Base-by-base conservation (phyloP, 2,113 vertebrate genomes). In the Tauraco erythrolophus region DNA sequence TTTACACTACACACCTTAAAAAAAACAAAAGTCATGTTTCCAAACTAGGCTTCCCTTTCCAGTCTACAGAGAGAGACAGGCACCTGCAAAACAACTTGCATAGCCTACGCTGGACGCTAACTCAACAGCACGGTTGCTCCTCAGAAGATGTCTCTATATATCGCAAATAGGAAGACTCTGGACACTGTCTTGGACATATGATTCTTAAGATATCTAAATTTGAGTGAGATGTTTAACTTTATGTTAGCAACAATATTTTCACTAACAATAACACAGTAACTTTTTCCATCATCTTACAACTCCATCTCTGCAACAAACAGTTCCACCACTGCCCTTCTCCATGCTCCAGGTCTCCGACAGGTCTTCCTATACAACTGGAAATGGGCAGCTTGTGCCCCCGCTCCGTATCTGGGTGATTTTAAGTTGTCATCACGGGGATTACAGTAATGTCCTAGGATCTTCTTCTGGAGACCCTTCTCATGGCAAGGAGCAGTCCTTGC, bases 331-430 rank as follows among this genome's bases (percentile, higher is more conserved):
- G 2, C 11, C n/a, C 39, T 60, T 39, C 54, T 74, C 54, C 30
- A 23, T 0, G 1, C 9, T 18, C 46, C 19, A 19, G 21, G 31
- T 51, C 69, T 68, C 56, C 0, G 0, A 16, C 8, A 62, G 33
- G 4, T 58, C 62, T 50, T 37, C 19, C 41, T 39, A 4, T 39
- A 41, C 31, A 45, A 43, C 2, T 57, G 46, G 35, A 77, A 93
- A 48, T 0, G 2, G 37, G 45, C 18, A 74, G 19, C 39, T 64
- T 51, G 62, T 57, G 33, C 10, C 14, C 9, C 5, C 0, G n/a
- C 77, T 69, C 65, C 0, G 0, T 8, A 28, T 21, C 16, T 19
- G 28, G 10, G 31, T 14, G 35, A 65, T 37, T 51, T 45, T 10
- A 41, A 48, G 16, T 35, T n/a, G 19, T 74, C n/a, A 37, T 18